phyloP scores from a whole-genome alignment of 2,113 vertebrate genomes.

The Dasyurus viverrinus region DNA sequence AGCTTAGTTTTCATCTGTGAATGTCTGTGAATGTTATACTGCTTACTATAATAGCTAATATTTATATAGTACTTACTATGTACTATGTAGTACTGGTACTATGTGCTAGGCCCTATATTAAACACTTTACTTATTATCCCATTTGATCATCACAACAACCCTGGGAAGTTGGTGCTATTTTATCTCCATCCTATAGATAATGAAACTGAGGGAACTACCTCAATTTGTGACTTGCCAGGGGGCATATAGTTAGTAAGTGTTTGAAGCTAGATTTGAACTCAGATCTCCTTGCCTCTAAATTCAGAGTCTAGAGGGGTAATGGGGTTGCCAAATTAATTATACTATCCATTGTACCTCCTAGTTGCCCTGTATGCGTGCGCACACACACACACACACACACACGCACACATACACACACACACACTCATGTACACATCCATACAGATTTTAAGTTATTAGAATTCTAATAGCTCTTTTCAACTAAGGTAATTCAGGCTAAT shows the following conservation, averaged over 20 bases:
- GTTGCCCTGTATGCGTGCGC: background rate
- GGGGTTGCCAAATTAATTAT: no score
- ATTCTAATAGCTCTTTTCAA: no score
- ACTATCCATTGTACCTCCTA: no score
- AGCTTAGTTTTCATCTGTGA: background rate
- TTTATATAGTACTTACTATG: background rate
- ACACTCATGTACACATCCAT: background rate
- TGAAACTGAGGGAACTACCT: no score
- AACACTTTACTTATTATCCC: background rate
- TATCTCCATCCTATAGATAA: no score
- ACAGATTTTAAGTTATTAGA: background rate
- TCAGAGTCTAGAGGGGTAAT: no score
- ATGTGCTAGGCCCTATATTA: background rate
- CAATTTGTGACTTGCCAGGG: background rate
- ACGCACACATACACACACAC: background rate
- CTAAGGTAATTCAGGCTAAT: no score
- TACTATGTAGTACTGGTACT: no score
- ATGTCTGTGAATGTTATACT: background rate
- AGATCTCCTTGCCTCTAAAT: background rate
- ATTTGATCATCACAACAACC: no score
- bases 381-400: no score
- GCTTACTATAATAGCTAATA: background rate
- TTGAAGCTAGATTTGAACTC: background rate
- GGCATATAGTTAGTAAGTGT: background rate
- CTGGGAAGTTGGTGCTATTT: no score